Conservation (phyloP, 1,140 invertebrate genomes). For the Zaprionus ornatus region DNA sequence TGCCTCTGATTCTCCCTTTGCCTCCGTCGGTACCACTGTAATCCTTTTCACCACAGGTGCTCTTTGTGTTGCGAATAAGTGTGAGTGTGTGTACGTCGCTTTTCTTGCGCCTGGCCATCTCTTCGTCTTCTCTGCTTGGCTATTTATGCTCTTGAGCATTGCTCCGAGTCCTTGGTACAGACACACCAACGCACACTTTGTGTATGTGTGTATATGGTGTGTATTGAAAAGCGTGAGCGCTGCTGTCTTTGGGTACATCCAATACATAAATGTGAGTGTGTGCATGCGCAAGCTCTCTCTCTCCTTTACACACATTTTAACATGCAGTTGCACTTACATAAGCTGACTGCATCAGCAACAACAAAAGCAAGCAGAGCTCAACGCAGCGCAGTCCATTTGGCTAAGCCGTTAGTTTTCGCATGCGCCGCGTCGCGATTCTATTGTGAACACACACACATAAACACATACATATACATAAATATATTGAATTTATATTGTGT, state of each 20-base stretch:
- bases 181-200: neutral
- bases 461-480: neutral
- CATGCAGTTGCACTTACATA: constrained; percentile 50
- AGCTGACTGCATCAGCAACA: constrained; percentile 22
- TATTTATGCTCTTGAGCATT: constrained; percentile 26
- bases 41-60: constrained; percentile 30
- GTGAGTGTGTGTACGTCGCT: neutral
- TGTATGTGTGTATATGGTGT: neutral
- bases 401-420: constrained; percentile 47
- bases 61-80: neutral
- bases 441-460: neutral
- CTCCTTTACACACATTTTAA: constrained; percentile 11
- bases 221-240: constrained; percentile 14
- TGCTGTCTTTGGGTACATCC: neutral
- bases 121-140: constrained; percentile 6
- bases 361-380: neutral
- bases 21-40: neutral
- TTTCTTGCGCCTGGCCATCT: constrained; percentile 1
- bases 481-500: neutral
- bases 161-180: constrained; percentile 7
- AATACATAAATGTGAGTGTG: neutral
- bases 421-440: constrained; percentile 36
- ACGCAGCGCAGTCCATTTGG: constrained; percentile 27
- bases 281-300: neutral
- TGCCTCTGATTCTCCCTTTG: neutral